phyloP scores from a whole-genome alignment of 1,140 invertebrate species.

The Artemia franciscana region DNA sequence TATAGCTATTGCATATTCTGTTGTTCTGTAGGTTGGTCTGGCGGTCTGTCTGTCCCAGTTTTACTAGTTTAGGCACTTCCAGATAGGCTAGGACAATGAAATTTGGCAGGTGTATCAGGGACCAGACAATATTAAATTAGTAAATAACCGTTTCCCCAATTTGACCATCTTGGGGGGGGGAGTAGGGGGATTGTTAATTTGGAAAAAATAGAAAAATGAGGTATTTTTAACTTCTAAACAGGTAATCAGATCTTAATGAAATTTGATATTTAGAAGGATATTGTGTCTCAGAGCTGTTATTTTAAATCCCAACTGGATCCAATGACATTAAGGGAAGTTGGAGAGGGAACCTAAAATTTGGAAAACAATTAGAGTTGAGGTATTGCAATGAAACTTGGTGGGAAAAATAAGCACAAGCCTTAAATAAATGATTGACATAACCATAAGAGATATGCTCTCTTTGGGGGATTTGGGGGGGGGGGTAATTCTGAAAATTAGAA shows the following conservation, averaged over 20 bases:
- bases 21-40: neutral
- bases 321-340: neutral
- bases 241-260: neutral
- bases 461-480: neutral
- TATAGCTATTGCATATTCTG: neutral
- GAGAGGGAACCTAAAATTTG: no score
- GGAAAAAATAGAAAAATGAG: neutral
- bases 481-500: no score
- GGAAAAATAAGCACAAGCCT: neutral
- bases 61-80: neutral
- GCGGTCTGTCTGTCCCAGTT: neutral
- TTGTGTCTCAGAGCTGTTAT: neutral
- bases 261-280: neutral
- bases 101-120: neutral
- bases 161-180: neutral
- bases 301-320: neutral
- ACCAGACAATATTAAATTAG: neutral
- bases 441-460: neutral
- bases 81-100: neutral
- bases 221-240: neutral
- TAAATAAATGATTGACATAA: neutral
- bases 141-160: neutral
- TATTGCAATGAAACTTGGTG: neutral
- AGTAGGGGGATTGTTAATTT: neutral
- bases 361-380: no score